Evolutionary conservation across 1,140 invertebrate genomes (phyloP).

Genomic region (Meloidogyne floridensis): DNA sequence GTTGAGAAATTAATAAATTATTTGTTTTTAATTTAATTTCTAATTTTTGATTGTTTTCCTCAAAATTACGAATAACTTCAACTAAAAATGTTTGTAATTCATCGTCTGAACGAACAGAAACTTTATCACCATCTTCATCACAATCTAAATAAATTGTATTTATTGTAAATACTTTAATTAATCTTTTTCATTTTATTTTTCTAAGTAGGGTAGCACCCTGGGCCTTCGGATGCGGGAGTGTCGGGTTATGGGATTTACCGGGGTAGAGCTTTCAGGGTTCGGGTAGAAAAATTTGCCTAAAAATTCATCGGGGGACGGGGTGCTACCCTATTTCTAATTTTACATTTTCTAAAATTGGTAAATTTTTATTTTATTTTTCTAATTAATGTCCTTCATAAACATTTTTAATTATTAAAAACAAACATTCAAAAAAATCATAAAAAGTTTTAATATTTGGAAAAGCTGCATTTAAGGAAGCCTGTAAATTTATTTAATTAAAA

Average conservation of each 20-base stretch:
- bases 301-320: too few relatives aligned
- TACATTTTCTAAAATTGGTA: too few relatives aligned
- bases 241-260: too few relatives aligned
- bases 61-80: conserved; percentile 7
- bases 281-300: too few relatives aligned
- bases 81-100: conserved; percentile 46
- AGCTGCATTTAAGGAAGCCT: conserved; percentile 41
- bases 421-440: conserved; percentile 54
- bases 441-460: conserved; percentile 12
- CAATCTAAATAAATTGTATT: conserved; percentile 36
- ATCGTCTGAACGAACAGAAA: conserved; percentile 57
- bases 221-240: too few relatives aligned
- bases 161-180: too few relatives aligned
- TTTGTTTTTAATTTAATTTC: conserved; percentile 14
- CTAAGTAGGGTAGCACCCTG: too few relatives aligned
- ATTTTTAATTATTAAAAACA: background rate
- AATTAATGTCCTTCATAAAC: too few relatives aligned
- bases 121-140: conserved; percentile 56
- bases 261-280: too few relatives aligned
- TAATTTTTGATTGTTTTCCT: conserved; percentile 26
- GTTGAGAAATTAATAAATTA: conserved; percentile 21
- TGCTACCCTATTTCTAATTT: too few relatives aligned
- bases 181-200: too few relatives aligned
- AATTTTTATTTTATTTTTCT: too few relatives aligned
- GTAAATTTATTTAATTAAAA: background rate